Conservation (phyloP, 1,140 invertebrate species). For the Kradibia gibbosae region DNA sequence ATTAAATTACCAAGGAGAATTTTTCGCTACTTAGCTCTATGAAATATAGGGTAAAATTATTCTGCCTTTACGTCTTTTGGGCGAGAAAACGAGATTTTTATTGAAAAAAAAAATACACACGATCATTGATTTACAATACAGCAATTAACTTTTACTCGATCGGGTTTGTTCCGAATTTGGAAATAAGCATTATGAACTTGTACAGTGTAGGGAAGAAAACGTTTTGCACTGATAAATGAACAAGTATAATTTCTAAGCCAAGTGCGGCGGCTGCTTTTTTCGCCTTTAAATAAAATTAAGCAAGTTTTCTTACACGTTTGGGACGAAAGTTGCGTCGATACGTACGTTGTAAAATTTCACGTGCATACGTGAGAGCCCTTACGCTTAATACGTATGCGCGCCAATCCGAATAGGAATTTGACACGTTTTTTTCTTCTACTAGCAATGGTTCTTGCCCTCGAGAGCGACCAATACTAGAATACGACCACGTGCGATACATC, state of each 20-base stretch:
- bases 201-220: not conserved
- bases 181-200: not conserved
- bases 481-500: conserved; percentile 41
- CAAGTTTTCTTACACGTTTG: not conserved
- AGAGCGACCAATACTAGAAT: conserved; percentile 15
- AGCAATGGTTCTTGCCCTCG: not conserved
- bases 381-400: not conserved
- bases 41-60: too few species aligned
- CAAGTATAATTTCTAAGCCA: not conserved
- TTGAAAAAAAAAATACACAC: not conserved
- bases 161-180: not conserved
- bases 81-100: not conserved
- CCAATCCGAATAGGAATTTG: not conserved
- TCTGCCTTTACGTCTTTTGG: too few species aligned
- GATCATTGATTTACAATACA: not conserved
- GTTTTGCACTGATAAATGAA: not conserved
- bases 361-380: not conserved
- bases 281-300: not conserved
- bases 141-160: not conserved
- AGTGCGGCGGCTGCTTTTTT: not conserved
- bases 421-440: not conserved
- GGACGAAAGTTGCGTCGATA: not conserved
- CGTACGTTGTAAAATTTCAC: not conserved
- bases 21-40: too few species aligned
- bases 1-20: too few species aligned